Base-by-base conservation (phyloP, 2,797 vertebrate species). In the Acropternis orthonyx region DNA sequence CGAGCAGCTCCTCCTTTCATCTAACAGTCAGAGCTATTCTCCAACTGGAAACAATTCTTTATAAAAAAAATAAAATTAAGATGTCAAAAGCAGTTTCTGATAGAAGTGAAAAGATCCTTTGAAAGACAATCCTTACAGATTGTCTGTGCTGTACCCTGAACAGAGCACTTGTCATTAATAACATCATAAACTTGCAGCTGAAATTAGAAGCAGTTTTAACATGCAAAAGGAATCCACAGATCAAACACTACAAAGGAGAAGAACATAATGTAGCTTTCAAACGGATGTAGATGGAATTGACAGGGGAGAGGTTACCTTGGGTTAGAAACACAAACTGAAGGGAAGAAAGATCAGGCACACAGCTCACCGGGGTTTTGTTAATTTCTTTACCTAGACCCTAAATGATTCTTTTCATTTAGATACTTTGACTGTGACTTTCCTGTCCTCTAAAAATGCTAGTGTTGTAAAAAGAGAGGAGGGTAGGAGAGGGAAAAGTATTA, bases 131-230 rank as follows among this genome's bases (percentile, higher is more conserved):
- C 44, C 43, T 88, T 88, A 87, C 48, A 91, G 81, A 78, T 54
- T 54, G 52, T 54, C 52, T 54, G 52, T 54, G 28, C 52, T 59
- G 88, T 69, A 85, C 73, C 83, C 75, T 84, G 75, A 62, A 81
- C 65, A 94, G 83, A 93, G 88, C 73, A 85, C n/a, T 75, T 92
- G 69, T 83, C 93, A 82, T 93, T 97, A 96, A 83, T 86, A 92
- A 54, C 49, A 82, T 66, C 77, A 69, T 61, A 93, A 96, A 94
- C 65, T 75, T 85, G 37, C 92, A 93, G 73, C 69, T 88, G 84
- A 94, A 97, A 94, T 95, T 92, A 81, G 91, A 82, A 95, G 80
- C 36, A 89, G 51, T 88, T 96, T 95, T 88, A 89, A 86, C 54
- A 86, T 71, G 92, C 93, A 89, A 88, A 94, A 95, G 80, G 84